These are phyloP conservation scores for Semaprochilodus insignis DNA, from an alignment of 2,797 vertebrate genomes.

Conservation along the genomic window DNA sequence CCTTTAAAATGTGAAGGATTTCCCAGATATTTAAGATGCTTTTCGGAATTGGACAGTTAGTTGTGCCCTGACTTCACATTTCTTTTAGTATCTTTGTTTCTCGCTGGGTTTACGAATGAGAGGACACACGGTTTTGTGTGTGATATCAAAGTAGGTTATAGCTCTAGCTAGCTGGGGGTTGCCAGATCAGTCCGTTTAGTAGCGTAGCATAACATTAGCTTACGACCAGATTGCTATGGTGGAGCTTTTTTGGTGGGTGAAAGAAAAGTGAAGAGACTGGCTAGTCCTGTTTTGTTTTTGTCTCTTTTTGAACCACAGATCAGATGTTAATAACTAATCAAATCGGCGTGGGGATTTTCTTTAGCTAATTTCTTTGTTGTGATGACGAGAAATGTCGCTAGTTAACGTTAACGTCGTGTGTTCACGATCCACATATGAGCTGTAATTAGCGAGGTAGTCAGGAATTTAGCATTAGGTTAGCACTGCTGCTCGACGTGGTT, in stretches of 20 bases:
- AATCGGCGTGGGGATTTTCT: conserved; percentile 36
- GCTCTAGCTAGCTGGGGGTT: conserved; percentile 13
- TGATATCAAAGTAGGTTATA: conserved; percentile 29
- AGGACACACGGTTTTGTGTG: conserved; percentile 21
- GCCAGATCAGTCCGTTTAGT: conserved; percentile 17
- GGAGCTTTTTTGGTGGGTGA: conserved; percentile 30
- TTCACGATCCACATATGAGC: conserved; percentile 12
- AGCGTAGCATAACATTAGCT: background rate
- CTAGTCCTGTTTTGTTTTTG: conserved; percentile 25
- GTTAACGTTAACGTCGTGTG: background rate
- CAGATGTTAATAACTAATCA: background rate
- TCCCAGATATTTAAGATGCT: conserved; percentile 64
- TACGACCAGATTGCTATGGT: conserved; percentile 20
- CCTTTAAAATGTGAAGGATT: conserved; percentile 75
- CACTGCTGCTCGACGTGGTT: background rate
- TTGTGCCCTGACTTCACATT: conserved; percentile 25
- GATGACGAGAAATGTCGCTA: conserved; percentile 3
- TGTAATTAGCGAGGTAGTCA: background rate
- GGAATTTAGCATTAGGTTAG: conserved; percentile 21
- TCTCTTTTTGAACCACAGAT: conserved; percentile 6
- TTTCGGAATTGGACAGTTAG: conserved; percentile 42
- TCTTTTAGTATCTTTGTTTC: background rate
- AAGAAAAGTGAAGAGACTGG: conserved; percentile 45
- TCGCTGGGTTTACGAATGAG: conserved; percentile 25
- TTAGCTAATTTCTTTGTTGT: conserved; percentile 45